Evolutionary conservation across 2,113 vertebrate species (phyloP).

Genomic region (Salvelinus sp.): DNA sequence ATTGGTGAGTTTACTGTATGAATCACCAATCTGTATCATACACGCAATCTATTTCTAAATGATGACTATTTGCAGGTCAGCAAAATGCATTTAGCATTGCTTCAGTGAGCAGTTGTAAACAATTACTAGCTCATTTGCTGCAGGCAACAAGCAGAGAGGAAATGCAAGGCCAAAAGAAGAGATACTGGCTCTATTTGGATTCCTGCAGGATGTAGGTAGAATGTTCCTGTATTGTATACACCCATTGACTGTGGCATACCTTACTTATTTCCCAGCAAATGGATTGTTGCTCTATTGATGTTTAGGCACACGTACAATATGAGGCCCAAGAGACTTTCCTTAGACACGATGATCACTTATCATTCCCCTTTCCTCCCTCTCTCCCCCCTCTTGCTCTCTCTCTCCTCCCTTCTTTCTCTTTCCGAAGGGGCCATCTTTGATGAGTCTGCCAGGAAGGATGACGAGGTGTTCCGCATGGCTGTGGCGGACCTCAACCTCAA

Average conservation of each 20-base stretch:
- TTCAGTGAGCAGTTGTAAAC: constrained; percentile 36
- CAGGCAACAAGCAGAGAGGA: constrained; percentile 29
- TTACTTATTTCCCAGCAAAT: not conserved
- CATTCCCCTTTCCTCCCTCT: too few relatives aligned
- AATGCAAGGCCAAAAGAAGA: constrained; percentile 17
- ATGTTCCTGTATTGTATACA: too few relatives aligned
- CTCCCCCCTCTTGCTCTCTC: not conserved
- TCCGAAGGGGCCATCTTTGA: constrained; percentile 94
- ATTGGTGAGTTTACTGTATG: constrained; percentile 34
- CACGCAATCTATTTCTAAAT: not conserved
- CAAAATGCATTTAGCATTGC: constrained; percentile 49
- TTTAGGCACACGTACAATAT: too few relatives aligned
- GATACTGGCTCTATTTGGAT: too few relatives aligned
- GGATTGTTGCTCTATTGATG: not conserved
- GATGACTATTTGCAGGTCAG: constrained; percentile 49
- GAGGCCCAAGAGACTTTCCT: too few relatives aligned
- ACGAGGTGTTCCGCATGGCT: constrained; percentile 95
- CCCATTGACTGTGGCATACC: too few relatives aligned
- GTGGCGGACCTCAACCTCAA: constrained; percentile 98
- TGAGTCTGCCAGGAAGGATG: constrained; percentile 94
- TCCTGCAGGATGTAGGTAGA: too few relatives aligned
- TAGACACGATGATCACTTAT: too few relatives aligned
- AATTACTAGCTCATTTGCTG: constrained; percentile 47
- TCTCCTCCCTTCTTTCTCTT: not conserved
- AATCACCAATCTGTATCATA: constrained; percentile 8